Base-by-base conservation (phyloP, 2,113 vertebrate species). In the Brachirus orientalis region DNA sequence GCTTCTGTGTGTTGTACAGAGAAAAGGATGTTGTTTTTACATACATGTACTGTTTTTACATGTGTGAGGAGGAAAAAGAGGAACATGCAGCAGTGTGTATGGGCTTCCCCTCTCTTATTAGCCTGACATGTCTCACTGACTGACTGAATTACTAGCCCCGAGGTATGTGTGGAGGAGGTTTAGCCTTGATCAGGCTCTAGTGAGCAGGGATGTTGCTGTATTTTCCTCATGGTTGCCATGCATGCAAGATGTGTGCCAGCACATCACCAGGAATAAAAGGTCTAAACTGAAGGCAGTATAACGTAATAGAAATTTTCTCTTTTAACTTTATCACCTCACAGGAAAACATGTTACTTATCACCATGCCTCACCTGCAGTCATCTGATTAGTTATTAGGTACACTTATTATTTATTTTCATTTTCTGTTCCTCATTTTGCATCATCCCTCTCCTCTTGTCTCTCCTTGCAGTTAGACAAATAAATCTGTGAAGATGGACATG, bases 401-500 rank as follows among this genome's bases (percentile, higher is more conserved):
- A n/a, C n/a, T n/a, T n/a, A n/a, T n/a, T n/a, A n/a, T n/a, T 6
- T n/a, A 8, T 3, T 59, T 14, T 35, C 20, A 7, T 55, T 28
- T 5, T 37, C 12, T 72, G 11, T 18, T 10, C 63, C 38, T 20
- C 5, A 2, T 7, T 75, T 28, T 40, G 37, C 28, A 28, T 28
- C 6, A 28, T 8, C 16, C 13, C 13, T 58, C 10, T 53, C 14
- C 48, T 56, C 56, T 63, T 10, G 57, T 12, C 40, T 70, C 51
- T 66, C 50, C 60, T 37, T 60, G 33, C 71, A 83, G 20, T 81
- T 55, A 37, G 60, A 92, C 81, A 44, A 88, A 58, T 47, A 61
- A 87, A 80, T 36, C 65, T 36, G 72, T 68, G 60, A 94, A 90
- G 88, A 99, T 99, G 97, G 95, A 99, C 91, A 94, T 96, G 73